Percentiles rank a stretch among this genome's conserved stretches.
Evolutionary conservation across 2,113 vertebrate genomes (phyloP).

Genomic region (Glaucomys volans): DNA sequence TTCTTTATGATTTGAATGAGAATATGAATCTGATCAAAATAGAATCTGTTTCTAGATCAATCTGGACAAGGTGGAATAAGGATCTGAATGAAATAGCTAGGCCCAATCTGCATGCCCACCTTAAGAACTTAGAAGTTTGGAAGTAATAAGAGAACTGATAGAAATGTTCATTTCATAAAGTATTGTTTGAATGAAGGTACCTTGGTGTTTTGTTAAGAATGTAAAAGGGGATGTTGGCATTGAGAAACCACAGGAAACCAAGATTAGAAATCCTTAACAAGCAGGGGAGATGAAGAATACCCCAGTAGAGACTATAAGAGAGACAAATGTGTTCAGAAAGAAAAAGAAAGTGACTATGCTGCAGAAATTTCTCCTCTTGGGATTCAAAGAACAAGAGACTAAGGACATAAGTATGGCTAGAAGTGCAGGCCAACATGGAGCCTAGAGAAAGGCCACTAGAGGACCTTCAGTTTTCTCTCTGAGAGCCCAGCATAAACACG

Average conservation of each 20-base stretch:
- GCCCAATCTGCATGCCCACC: not conserved
- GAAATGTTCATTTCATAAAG: not conserved
- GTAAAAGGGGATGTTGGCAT: not conserved
- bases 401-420: not conserved
- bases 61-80: not conserved
- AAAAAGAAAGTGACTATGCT: constrained; percentile 11
- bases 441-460: not conserved
- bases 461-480: not conserved
- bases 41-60: not conserved
- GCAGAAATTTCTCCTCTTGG: not conserved
- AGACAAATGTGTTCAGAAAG: constrained; percentile 39
- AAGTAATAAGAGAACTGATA: not conserved
- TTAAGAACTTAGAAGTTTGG: constrained; percentile 6
- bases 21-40: constrained; percentile 55
- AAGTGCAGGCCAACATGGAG: not conserved
- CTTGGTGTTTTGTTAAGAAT: constrained; percentile 38
- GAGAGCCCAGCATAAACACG: not conserved
- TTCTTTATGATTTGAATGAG: constrained; percentile 39
- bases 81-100: not conserved
- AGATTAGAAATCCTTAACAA: constrained; percentile 42
- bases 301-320: not conserved
- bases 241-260: constrained; percentile 3
- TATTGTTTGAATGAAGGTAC: not conserved
- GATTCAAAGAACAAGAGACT: not conserved
- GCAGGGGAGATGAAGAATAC: not conserved